These are phyloP conservation scores for Apostichopus japonicus DNA, from an alignment of 35 echinoderm and acorn worm genomes.

Conservation along the genomic window DNA sequence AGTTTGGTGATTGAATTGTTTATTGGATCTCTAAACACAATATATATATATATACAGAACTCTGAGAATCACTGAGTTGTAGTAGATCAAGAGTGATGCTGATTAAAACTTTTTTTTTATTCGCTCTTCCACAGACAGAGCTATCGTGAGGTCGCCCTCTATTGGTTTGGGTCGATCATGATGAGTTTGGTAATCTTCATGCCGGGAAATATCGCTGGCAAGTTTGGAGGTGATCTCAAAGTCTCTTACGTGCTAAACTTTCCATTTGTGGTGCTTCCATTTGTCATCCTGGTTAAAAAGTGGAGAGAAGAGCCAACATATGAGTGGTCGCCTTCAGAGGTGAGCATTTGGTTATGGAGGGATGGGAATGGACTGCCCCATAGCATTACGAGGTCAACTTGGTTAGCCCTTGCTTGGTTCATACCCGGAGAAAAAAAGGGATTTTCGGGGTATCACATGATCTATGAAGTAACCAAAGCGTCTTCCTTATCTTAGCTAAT, in stretches of 20 bases:
- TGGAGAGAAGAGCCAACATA: slow-evolving; percentile 52
- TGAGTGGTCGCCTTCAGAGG: background rate
- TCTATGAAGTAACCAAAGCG: too few relatives aligned
- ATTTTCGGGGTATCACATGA: too few relatives aligned
- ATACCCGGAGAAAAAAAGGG: too few relatives aligned
- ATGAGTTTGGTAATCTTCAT: slow-evolving; percentile 90
- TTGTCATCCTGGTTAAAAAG: slow-evolving; percentile 37
- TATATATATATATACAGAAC: too few relatives aligned
- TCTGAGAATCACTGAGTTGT: too few relatives aligned
- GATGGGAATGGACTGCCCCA: too few relatives aligned
- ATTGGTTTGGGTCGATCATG: slow-evolving; percentile 95
- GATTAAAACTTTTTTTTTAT: background rate
- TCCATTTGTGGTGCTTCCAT: slow-evolving; percentile 80
- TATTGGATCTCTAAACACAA: too few relatives aligned
- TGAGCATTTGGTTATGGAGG: background rate
- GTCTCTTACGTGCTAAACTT: slow-evolving; percentile 86
- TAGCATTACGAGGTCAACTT: too few relatives aligned
- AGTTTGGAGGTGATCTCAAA: slow-evolving; percentile 74
- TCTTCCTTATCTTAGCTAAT: too few relatives aligned
- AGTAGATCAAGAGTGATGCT: too few relatives aligned
- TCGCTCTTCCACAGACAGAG: slow-evolving; percentile 66
- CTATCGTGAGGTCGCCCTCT: slow-evolving; percentile 91
- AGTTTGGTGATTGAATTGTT: too few relatives aligned
- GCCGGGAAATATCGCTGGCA: slow-evolving; percentile 94
- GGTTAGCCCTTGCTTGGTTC: too few relatives aligned